A percentile compares a stretch with the other conserved stretches of the same genome.
These are phyloP conservation scores for Megastigmus dorsalis DNA, from an alignment of 2,888 invertebrate species.

Conservation along the genomic window DNA sequence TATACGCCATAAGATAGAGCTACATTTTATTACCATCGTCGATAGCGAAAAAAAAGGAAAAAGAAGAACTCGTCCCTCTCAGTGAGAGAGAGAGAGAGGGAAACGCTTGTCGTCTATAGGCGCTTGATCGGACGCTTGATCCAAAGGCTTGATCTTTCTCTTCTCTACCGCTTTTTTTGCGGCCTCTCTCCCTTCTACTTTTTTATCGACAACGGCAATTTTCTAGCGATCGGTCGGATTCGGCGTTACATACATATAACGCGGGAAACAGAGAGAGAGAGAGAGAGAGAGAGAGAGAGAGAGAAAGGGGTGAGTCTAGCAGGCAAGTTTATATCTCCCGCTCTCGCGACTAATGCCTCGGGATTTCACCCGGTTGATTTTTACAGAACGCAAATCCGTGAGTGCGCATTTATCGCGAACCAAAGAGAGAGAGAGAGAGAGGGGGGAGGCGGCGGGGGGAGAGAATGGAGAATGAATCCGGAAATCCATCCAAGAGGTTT, in stretches of 20 bases:
- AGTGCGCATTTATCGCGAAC: conserved; percentile 52
- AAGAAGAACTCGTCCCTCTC: not conserved
- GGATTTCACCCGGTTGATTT: conserved; percentile 46
- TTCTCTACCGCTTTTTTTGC: not conserved
- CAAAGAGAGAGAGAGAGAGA: conserved; percentile 17
- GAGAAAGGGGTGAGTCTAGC: too few relatives aligned
- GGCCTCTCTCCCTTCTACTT: not conserved
- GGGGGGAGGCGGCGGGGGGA: not conserved
- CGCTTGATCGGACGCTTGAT: too few relatives aligned
- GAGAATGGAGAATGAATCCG: conserved; percentile 39
- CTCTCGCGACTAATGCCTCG: conserved; percentile 42
- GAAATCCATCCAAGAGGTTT: conserved; percentile 52
- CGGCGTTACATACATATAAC: not conserved
- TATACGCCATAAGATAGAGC: too few relatives aligned
- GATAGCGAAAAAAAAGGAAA: too few relatives aligned
- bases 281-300: too few relatives aligned
- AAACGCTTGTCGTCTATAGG: too few relatives aligned
- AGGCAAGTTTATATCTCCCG: not conserved
- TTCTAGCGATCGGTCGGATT: conserved; percentile 26
- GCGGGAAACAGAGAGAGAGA: not conserved
- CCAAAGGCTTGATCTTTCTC: not conserved
- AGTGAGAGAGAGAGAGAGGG: too few relatives aligned
- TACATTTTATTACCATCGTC: not conserved
- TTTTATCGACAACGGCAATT: conserved; percentile 34
- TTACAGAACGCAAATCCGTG: conserved; percentile 51